phyloP scores from a whole-genome alignment of 2,113 vertebrate genomes.

The Argyrosomus japonicus region DNA sequence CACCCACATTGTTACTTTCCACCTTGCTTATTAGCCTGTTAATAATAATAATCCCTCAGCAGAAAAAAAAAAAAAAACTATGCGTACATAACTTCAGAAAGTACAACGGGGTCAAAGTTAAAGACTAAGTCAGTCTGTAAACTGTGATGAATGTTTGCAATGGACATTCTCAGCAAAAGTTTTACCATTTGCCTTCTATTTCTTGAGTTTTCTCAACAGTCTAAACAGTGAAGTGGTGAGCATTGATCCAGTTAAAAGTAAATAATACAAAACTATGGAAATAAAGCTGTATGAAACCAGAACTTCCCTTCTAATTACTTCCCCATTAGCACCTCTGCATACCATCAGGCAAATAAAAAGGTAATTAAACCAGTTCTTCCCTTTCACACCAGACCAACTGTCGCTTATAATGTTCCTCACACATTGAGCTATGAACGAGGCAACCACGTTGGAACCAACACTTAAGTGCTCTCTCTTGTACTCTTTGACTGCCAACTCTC shows the following conservation, averaged over 20 bases:
- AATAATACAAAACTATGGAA: not conserved
- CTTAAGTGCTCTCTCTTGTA: not conserved
- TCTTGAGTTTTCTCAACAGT: not conserved
- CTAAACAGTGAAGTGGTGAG: no score
- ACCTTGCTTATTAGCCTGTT: no score
- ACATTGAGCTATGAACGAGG: not conserved
- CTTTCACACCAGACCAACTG: not conserved
- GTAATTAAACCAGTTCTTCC: not conserved
- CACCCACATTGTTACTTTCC: no score
- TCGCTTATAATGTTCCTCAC: slow-evolving; percentile 1
- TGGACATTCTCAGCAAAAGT: not conserved
- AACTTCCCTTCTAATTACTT: not conserved
- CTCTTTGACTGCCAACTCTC: slow-evolving; percentile 12
- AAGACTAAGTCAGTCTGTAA: not conserved
- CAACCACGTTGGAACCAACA: not conserved
- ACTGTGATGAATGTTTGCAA: no score
- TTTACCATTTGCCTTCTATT: not conserved
- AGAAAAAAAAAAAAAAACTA: not conserved
- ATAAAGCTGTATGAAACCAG: not conserved
- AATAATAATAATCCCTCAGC: not conserved
- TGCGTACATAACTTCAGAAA: not conserved
- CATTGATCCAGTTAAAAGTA: no score
- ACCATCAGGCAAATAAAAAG: not conserved
- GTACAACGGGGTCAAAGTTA: not conserved
- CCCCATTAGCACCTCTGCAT: not conserved